Evolutionary conservation across 2,888 invertebrate species (phyloP).

Genomic region (Malthinus flaveolus): DNA sequence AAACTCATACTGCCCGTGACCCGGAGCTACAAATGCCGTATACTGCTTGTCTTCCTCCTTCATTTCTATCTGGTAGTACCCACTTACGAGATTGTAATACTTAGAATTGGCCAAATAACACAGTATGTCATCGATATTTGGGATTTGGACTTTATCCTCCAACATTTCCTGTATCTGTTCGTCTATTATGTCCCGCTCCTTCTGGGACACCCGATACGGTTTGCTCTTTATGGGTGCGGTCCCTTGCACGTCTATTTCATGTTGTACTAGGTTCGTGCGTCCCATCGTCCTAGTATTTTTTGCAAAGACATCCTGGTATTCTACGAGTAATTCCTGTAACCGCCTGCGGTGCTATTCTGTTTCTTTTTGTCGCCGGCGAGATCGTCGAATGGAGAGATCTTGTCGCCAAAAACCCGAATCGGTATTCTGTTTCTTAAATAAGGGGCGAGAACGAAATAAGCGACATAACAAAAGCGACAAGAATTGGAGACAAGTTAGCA

Average conservation of each 20-base stretch:
- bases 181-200: slow-evolving; percentile 2
- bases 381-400: no score
- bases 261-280: background rate
- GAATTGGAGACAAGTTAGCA: no score
- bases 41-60: background rate
- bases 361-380: no score
- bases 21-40: background rate
- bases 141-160: background rate
- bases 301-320: background rate
- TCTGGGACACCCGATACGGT: background rate
- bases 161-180: slow-evolving; percentile 2
- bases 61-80: background rate
- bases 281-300: background rate
- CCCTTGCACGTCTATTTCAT: background rate
- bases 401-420: no score
- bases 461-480: no score
- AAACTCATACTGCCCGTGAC: background rate
- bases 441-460: no score
- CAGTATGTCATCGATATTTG: background rate
- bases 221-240: background rate
- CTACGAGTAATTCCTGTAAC: background rate
- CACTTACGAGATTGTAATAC: background rate
- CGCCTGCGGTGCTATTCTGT: no score
- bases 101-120: background rate
- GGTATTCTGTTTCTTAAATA: no score